Conservation (phyloP, 2,113 vertebrate genomes). For the Corvus cornix region DNA sequence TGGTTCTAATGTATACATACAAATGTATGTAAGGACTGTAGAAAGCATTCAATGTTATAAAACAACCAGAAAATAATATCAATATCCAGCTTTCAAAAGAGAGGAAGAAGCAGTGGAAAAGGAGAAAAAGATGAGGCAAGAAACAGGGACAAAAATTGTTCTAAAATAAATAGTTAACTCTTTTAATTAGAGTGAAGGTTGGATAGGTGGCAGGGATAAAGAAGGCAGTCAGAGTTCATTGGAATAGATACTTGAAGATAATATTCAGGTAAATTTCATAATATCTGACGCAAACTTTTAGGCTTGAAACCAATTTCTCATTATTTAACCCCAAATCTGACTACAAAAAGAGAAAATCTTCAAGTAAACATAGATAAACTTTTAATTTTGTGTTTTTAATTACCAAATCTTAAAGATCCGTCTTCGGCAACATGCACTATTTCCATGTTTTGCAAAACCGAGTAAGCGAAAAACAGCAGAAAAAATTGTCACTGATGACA, state of each 20-base stretch:
- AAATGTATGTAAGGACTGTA: not conserved
- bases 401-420: not conserved
- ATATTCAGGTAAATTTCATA: not conserved
- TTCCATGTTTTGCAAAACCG: not conserved
- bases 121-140: not conserved
- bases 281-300: not conserved
- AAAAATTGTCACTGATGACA: not conserved
- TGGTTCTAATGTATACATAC: not conserved
- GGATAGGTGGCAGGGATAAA: not conserved
- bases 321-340: not conserved
- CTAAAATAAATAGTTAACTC: not conserved
- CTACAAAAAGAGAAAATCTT: not conserved
- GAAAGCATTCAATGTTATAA: not conserved
- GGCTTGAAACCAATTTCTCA: not conserved
- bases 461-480: not conserved
- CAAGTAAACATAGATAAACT: not conserved
- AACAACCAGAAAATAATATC: not conserved
- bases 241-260: not conserved
- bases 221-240: not conserved
- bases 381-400: not conserved
- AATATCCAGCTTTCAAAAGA: not conserved
- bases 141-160: not conserved
- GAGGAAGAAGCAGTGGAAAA: not conserved
- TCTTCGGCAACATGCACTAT: not conserved
- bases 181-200: not conserved